Percentiles rank a stretch among this genome's conserved stretches.
phyloP scores from a whole-genome alignment of 2,797 vertebrate species.

The Schizothorax lantsangensis region DNA sequence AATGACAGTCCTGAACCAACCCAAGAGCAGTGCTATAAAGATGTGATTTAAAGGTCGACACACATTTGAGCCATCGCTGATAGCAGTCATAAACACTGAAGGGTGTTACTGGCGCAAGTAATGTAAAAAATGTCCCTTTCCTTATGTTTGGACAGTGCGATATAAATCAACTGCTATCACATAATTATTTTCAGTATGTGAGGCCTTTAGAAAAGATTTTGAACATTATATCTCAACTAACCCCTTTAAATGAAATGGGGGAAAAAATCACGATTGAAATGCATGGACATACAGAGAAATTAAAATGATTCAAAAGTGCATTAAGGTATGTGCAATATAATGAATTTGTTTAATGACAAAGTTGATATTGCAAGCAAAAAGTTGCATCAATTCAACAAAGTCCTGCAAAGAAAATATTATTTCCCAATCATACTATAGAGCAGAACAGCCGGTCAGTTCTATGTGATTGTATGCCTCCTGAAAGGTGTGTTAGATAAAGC shows the following conservation, averaged over 20 bases:
- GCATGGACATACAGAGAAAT: neutral
- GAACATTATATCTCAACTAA: too few relatives aligned
- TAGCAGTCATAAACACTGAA: neutral
- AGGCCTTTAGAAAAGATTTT: neutral
- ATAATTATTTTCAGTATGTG: neutral
- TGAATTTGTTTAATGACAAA: slow-evolving; percentile 1
- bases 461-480: slow-evolving; percentile 32
- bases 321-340: neutral
- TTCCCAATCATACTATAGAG: neutral
- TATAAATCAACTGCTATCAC: slow-evolving; percentile 11
- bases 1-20: slow-evolving; percentile 61
- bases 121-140: neutral
- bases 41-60: neutral
- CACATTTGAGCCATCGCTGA: neutral
- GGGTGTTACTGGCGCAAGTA: neutral
- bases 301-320: neutral
- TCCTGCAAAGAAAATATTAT: slow-evolving; percentile 26
- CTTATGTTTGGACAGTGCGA: neutral
- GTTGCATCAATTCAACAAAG: slow-evolving; percentile 24
- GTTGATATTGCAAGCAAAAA: slow-evolving; percentile 27
- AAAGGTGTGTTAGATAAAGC: neutral
- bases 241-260: neutral
- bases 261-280: neutral
- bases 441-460: neutral
- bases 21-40: slow-evolving; percentile 65